These are phyloP conservation scores for Carettochelys insculpta DNA, from an alignment of 2,113 vertebrate species.

Conservation along the genomic window DNA sequence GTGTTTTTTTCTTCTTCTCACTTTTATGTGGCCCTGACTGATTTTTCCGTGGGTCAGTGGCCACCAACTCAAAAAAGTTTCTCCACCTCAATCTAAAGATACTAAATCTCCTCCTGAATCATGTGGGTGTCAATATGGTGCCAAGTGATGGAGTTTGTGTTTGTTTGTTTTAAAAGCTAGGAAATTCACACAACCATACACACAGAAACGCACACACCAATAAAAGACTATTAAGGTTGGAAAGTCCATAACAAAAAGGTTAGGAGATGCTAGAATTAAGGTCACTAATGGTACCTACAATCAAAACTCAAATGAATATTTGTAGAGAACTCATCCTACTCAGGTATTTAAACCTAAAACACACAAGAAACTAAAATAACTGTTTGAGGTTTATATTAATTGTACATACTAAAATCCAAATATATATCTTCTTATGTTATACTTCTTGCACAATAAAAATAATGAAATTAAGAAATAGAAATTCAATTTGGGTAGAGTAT, in stretches of 20 bases:
- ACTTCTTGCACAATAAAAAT: background rate
- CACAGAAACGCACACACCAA: background rate
- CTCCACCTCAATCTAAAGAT: too few relatives aligned
- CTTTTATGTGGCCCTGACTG: too few relatives aligned
- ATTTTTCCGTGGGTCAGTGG: too few relatives aligned
- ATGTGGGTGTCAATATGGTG: background rate
- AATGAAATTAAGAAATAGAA: slow-evolving; percentile 48
- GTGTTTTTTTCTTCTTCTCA: too few relatives aligned
- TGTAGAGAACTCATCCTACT: background rate
- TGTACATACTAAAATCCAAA: background rate
- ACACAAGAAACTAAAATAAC: background rate
- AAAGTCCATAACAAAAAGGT: background rate
- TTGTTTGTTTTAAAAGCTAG: background rate
- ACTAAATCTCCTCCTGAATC: background rate
- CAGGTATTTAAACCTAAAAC: background rate
- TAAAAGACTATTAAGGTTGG: background rate
- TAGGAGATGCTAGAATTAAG: background rate
- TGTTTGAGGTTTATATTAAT: background rate
- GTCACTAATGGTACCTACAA: background rate
- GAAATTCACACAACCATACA: background rate
- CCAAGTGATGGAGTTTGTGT: background rate
- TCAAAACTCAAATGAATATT: slow-evolving; percentile 5
- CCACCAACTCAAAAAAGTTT: too few relatives aligned
- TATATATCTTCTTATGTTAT: slow-evolving; percentile 12
- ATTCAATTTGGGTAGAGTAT: slow-evolving; percentile 55